Evolutionary conservation across 2,888 invertebrate species (phyloP).

Genomic region (Strigamia crassipes): DNA sequence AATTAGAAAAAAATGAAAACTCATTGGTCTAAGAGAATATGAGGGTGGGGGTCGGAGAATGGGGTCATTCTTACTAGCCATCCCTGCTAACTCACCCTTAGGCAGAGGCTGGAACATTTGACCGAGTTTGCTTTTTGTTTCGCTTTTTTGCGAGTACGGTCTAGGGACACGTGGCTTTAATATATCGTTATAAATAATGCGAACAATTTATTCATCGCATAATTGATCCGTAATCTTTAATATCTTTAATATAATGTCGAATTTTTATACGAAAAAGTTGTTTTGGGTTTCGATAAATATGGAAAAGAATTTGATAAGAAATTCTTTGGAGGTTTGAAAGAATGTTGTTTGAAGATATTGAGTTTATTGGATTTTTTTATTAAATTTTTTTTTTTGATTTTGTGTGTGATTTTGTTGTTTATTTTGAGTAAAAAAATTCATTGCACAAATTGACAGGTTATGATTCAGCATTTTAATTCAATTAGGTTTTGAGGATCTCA

Average conservation of each 20-base stretch:
- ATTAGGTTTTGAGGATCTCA: constrained; percentile 11
- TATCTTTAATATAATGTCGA: too few species aligned
- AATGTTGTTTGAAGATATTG: neutral
- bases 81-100: constrained; percentile 13
- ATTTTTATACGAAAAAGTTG: too few species aligned
- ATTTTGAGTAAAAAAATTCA: neutral
- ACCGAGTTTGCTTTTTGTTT: constrained; percentile 3
- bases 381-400: too few species aligned
- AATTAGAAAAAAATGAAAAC: neutral
- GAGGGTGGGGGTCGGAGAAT: constrained; percentile 7
- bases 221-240: too few species aligned
- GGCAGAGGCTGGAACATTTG: constrained; percentile 19
- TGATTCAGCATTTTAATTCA: constrained; percentile 24
- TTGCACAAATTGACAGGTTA: neutral
- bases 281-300: neutral
- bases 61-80: constrained; percentile 27
- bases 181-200: neutral
- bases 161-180: constrained; percentile 24
- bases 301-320: neutral
- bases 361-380: too few species aligned
- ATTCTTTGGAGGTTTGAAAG: neutral
- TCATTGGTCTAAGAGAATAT: constrained; percentile 18
- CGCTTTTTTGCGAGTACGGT: neutral
- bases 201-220: neutral
- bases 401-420: too few species aligned